Evolutionary conservation across 1,140 invertebrate genomes (phyloP).

Genomic region (Chymomyza costata): DNA sequence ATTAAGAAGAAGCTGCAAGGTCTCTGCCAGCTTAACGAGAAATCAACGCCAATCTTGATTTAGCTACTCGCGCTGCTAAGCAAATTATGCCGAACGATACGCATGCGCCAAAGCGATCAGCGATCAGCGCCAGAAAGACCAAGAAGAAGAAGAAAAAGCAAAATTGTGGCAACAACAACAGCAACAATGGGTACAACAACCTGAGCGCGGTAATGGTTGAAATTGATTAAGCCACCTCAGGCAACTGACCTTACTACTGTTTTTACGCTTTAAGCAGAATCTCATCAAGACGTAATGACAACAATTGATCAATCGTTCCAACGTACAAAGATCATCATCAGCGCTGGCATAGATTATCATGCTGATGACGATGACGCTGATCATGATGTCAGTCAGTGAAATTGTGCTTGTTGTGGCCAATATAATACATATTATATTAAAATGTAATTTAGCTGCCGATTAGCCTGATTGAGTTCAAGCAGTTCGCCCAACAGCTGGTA

Average conservation of each 20-base stretch:
- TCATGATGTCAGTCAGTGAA: not conserved
- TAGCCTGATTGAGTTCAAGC: not conserved
- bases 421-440: conserved; percentile 51
- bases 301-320: conserved; percentile 57
- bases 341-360: too few relatives aligned
- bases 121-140: conserved; percentile 27
- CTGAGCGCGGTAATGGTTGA: conserved; percentile 39
- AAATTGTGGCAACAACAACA: conserved; percentile 32
- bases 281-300: conserved; percentile 72
- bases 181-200: conserved; percentile 38
- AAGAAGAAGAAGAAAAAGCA: not conserved
- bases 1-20: not conserved
- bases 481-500: not conserved
- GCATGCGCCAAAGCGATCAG: conserved; percentile 64
- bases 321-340: conserved; percentile 1
- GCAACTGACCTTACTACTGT: conserved; percentile 71
- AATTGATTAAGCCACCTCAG: conserved; percentile 71
- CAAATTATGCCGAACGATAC: conserved; percentile 73
- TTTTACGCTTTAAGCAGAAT: conserved; percentile 75
- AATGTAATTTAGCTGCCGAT: conserved; percentile 58
- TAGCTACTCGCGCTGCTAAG: conserved; percentile 29
- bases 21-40: conserved; percentile 52
- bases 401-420: conserved; percentile 11
- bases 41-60: conserved; percentile 51
- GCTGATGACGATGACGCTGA: not conserved